phyloP scores from a whole-genome alignment of 2,888 invertebrate genomes.

The Meliscaeva auricollis region DNA sequence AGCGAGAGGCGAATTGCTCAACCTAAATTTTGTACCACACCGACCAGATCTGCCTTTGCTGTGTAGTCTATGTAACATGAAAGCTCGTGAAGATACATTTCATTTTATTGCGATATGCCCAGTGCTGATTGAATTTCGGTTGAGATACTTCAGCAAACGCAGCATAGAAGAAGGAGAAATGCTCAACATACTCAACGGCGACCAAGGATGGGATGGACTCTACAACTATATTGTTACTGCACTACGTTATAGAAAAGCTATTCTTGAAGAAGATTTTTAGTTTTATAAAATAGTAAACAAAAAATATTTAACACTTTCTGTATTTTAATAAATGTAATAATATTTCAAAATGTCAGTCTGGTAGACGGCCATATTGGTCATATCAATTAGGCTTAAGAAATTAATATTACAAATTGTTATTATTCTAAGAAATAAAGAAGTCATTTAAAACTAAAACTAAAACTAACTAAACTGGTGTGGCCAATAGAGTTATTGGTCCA shows the following conservation, averaged over 20 bases:
- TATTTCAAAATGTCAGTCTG: no score
- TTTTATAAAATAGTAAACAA: no score
- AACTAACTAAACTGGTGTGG: no score
- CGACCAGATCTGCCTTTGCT: not conserved
- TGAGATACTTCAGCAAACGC: not conserved
- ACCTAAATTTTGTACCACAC: not conserved
- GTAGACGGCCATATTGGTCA: no score
- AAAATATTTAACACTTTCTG: no score
- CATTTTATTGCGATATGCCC: conserved; percentile 8
- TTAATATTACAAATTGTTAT: no score
- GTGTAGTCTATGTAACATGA: conserved; percentile 2
- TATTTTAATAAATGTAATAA: not conserved
- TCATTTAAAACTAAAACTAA: no score
- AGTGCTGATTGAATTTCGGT: not conserved
- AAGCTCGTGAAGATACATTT: not conserved
- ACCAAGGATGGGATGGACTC: not conserved
- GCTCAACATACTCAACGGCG: not conserved
- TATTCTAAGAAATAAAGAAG: no score
- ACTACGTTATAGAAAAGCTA: not conserved
- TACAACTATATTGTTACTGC: not conserved
- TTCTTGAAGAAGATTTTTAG: not conserved
- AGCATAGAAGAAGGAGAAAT: not conserved
- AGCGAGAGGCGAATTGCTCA: not conserved
- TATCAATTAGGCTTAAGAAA: no score
- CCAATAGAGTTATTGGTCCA: no score